These are phyloP conservation scores for Chromis chromis DNA, from an alignment of 2,797 vertebrate genomes.

Conservation along the genomic window DNA sequence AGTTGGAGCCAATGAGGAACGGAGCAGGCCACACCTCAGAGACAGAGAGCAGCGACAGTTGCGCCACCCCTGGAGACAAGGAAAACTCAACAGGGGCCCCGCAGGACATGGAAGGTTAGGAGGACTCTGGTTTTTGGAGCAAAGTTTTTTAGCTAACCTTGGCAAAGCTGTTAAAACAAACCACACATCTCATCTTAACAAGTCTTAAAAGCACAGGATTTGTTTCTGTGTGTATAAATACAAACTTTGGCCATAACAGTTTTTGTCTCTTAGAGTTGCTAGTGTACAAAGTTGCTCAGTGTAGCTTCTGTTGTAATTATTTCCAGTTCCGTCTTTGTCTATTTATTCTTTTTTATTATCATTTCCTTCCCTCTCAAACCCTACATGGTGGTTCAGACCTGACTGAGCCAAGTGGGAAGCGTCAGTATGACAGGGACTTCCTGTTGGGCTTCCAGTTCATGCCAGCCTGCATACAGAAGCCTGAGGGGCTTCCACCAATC, in stretches of 20 bases:
- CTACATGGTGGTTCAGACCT: slow-evolving; percentile 79
- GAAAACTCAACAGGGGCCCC: slow-evolving; percentile 83
- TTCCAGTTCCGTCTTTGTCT: neutral
- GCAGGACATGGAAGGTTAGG: slow-evolving; percentile 86
- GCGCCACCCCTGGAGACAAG: slow-evolving; percentile 80
- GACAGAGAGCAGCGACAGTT: slow-evolving; percentile 86
- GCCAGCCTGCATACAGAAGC: slow-evolving; percentile 95
- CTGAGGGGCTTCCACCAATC: slow-evolving; percentile 95
- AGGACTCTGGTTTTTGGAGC: neutral
- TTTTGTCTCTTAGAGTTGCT: neutral
- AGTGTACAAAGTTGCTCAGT: neutral
- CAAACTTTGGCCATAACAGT: neutral
- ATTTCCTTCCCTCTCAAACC: slow-evolving; percentile 4
- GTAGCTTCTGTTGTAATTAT: neutral
- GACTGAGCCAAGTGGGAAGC: slow-evolving; percentile 91
- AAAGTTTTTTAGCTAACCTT: neutral
- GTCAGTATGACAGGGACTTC: slow-evolving; percentile 93
- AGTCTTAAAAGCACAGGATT: neutral
- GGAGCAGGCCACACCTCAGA: slow-evolving; percentile 90
- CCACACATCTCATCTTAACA: no score
- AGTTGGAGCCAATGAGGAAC: slow-evolving; percentile 88
- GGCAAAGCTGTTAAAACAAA: neutral
- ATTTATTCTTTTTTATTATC: neutral
- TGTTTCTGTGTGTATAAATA: neutral
- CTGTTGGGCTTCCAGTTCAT: slow-evolving; percentile 96